Evolutionary conservation across 1,140 invertebrate species (phyloP).

Genomic region (Bombus waltoni): DNA sequence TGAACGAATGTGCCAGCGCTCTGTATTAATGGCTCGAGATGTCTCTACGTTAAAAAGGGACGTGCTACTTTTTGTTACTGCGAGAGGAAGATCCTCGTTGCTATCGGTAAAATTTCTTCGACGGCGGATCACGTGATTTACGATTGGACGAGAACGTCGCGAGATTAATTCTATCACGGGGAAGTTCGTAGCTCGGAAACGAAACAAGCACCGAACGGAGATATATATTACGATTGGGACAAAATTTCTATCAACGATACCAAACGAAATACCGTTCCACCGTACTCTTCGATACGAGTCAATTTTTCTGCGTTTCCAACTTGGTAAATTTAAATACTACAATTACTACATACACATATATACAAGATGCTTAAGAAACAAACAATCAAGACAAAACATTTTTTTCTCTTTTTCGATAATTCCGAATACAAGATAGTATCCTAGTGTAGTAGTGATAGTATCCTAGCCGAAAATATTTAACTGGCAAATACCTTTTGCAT

Average conservation of each 20-base stretch:
- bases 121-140: slow-evolving; percentile 15
- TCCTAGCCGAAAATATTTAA: not conserved
- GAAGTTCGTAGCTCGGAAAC: not conserved
- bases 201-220: not conserved
- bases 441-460: too few species aligned
- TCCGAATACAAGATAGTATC: not conserved
- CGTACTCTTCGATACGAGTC: not conserved
- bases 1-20: slow-evolving; percentile 33
- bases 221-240: not conserved
- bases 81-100: slow-evolving; percentile 37
- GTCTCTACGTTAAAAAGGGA: slow-evolving; percentile 41
- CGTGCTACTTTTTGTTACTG: slow-evolving; percentile 26
- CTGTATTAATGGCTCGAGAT: slow-evolving; percentile 69
- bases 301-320: not conserved
- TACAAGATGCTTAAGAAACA: not conserved
- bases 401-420: not conserved
- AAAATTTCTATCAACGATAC: not conserved
- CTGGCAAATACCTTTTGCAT: not conserved
- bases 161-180: not conserved
- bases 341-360: too few species aligned
- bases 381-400: not conserved
- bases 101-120: slow-evolving; percentile 27
- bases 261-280: not conserved
- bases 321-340: too few species aligned
- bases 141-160: not conserved